Evolutionary conservation across 2,888 invertebrate species (phyloP).

Genomic region (Drosophila paracracens): DNA sequence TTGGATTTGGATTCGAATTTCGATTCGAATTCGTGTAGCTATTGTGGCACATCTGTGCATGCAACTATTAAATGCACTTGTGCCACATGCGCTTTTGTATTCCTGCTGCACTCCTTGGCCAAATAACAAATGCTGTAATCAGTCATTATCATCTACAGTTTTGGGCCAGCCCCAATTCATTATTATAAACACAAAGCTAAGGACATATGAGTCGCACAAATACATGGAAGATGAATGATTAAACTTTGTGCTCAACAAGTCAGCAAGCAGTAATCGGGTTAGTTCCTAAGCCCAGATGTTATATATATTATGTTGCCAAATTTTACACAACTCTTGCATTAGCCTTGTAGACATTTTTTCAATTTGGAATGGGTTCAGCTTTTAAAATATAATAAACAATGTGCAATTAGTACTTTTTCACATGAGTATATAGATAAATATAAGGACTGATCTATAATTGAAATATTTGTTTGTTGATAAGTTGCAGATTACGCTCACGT

Average conservation of each 20-base stretch:
- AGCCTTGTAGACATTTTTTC: not conserved
- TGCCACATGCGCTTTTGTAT: conserved; percentile 4
- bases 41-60: conserved; percentile 14
- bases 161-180: not conserved
- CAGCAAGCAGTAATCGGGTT: not conserved
- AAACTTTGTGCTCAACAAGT: not conserved
- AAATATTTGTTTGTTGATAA: not conserved
- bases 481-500: not conserved
- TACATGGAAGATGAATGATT: not conserved
- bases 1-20: conserved; percentile 3
- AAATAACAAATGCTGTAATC: conserved; percentile 2
- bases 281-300: not conserved
- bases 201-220: not conserved
- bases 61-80: conserved; percentile 48
- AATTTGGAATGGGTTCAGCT: not conserved
- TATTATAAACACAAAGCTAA: not conserved
- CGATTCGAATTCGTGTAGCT: conserved; percentile 7
- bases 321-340: not conserved
- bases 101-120: not conserved
- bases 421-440: not conserved
- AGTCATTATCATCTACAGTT: not conserved
- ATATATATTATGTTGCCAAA: not conserved
- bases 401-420: not conserved
- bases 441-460: not conserved
- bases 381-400: not conserved